Evolutionary conservation across 2,113 vertebrate species (phyloP), one percentile per base, ranked within the genome.

Genomic region (Sebastes schlegelii): DNA sequence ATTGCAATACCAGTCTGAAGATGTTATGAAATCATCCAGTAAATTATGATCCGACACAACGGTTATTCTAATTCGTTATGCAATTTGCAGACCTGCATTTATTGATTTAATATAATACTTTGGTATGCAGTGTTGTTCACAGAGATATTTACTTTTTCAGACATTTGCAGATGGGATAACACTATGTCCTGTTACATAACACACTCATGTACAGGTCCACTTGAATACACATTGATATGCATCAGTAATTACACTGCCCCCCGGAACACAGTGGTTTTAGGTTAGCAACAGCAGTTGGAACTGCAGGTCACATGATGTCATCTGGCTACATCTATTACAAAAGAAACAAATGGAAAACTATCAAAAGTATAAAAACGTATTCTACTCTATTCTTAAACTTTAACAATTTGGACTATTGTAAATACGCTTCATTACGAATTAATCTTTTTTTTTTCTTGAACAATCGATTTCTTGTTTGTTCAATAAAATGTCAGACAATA

Each of bases 71-170:
- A 74, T 70, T 61, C 23, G 65, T 13, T n/a, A 17, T 49, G 16
- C n/a, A 68, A 71, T 83, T 81, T 77, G 51, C 62, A 84, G 46
- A 87, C 42, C 49, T 77, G 11, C 8, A 69, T 73, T 61, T 62
- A 80, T 80, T 48, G 62, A 77, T 77, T 85, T 74, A 46, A 48
- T 79, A 21, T 40, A 19, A 34, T 34, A 63, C 11, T 58, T 52
- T 34, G 16, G 13, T 13, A 23, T 8, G 12, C 26, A 51, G 8
- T 10, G 19, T 14, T 46, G 17, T 55, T 65, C n/a, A 67, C 34
- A 60, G 12, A 52, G 8, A 51, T 11, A 19, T 76, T 52, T 61
- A 52, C 61, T 42, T 68, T 34, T 72, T 9, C 46, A 49, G 71
- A n/a, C 26, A 55, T 77, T 74, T 63, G 62, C 55, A 70, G n/a